These are phyloP conservation scores for Eurytoma californica DNA, from an alignment of 2,888 invertebrate species.

Conservation along the genomic window DNA sequence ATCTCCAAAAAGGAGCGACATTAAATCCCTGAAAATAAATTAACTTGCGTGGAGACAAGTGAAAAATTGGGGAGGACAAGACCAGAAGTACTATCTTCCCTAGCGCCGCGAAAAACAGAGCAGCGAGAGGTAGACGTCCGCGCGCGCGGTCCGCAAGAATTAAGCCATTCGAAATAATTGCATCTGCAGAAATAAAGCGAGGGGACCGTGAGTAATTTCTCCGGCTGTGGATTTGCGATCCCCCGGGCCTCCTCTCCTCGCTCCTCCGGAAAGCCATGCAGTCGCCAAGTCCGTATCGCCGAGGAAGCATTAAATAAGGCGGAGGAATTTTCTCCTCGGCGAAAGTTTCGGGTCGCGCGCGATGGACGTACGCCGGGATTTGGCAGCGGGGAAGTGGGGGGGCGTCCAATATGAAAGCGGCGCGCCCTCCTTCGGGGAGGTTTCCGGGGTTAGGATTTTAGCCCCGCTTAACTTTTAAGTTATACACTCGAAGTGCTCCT, in stretches of 20 bases:
- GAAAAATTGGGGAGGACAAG: background rate
- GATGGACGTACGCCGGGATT: constrained; percentile 2
- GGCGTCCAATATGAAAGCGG: background rate
- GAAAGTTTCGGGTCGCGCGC: background rate
- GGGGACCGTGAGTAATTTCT: constrained; percentile 9
- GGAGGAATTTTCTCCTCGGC: background rate
- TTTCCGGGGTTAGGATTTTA: background rate
- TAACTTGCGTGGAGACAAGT: background rate
- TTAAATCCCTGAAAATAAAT: too few relatives aligned
- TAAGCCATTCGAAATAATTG: constrained; percentile 62
- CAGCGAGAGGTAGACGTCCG: background rate
- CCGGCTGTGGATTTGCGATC: constrained; percentile 1
- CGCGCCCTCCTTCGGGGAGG: background rate
- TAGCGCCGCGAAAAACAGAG: background rate
- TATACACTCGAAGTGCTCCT: background rate
- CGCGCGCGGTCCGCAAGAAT: constrained; percentile 47
- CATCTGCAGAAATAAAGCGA: background rate
- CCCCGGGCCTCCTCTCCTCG: background rate
- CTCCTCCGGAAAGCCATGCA: background rate
- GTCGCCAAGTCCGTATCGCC: constrained; percentile 4
- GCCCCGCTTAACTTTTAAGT: constrained; percentile 7
- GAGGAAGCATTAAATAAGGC: constrained; percentile 16
- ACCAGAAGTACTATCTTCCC: background rate
- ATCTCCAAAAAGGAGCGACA: background rate
- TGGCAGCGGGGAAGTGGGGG: background rate